Conservation (phyloP, 2,113 vertebrate genomes). For the Poeciliopsis turrubarensis region DNA sequence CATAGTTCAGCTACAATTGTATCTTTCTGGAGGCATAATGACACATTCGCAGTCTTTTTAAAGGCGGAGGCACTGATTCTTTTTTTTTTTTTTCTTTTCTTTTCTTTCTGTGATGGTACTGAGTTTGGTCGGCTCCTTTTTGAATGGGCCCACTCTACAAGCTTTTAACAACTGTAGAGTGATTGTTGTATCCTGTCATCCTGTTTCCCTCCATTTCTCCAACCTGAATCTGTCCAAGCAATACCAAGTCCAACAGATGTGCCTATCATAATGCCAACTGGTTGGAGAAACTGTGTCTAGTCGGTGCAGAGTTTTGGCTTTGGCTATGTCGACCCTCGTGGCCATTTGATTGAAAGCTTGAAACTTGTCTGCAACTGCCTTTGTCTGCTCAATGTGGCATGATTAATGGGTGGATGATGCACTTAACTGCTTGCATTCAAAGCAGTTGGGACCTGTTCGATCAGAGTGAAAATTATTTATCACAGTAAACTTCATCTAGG, state of each 20-base stretch:
- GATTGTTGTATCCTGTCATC: constrained; percentile 57
- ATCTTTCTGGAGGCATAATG: constrained; percentile 66
- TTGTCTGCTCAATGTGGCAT: constrained; percentile 67
- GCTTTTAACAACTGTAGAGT: constrained; percentile 50
- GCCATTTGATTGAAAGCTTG: constrained; percentile 62
- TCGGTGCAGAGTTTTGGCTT: constrained; percentile 63
- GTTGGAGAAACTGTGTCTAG: constrained; percentile 70
- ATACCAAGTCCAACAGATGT: constrained; percentile 79
- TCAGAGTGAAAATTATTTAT: constrained; percentile 63
- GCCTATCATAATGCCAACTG: constrained; percentile 75
- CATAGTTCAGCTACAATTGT: constrained; percentile 57
- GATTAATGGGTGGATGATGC: constrained; percentile 61
- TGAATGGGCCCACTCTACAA: constrained; percentile 47
- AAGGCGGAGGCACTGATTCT: constrained; percentile 66
- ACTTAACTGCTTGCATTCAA: constrained; percentile 48
- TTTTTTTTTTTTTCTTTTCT: too few relatives aligned
- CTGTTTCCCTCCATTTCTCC: constrained; percentile 44
- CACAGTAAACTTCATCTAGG: constrained; percentile 48
- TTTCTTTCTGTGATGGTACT: constrained; percentile 66
- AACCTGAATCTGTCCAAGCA: constrained; percentile 73
- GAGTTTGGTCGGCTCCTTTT: constrained; percentile 58
- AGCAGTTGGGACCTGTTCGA: constrained; percentile 63
- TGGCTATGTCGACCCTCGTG: constrained; percentile 44
- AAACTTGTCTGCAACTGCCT: constrained; percentile 66
- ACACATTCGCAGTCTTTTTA: constrained; percentile 63